phyloP scores from a whole-genome alignment of 2,888 invertebrate species.

The Lobophora halterata region DNA sequence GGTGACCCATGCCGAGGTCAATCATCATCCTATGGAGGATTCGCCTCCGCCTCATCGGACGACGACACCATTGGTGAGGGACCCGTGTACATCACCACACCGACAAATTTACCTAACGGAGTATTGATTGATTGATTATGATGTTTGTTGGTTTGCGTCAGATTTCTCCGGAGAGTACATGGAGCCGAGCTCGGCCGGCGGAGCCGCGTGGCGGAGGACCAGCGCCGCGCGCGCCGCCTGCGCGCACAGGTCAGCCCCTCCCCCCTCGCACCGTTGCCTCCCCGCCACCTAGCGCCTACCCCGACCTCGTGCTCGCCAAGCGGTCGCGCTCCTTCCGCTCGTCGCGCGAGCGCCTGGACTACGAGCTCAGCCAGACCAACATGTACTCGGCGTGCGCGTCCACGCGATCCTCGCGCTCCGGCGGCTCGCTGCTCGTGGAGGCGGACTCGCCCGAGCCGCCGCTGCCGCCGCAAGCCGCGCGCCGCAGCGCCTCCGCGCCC shows the following conservation, averaged over 20 bases:
- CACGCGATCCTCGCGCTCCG: slow-evolving; percentile 57
- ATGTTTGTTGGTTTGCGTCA: slow-evolving; percentile 28
- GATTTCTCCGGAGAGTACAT: slow-evolving; percentile 79
- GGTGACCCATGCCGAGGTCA: slow-evolving; percentile 81
- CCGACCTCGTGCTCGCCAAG: slow-evolving; percentile 70
- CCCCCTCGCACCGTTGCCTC: slow-evolving; percentile 57
- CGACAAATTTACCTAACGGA: no score
- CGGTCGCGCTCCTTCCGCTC: slow-evolving; percentile 68
- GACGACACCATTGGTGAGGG: slow-evolving; percentile 78
- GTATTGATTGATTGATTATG: neutral
- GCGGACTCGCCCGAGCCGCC: slow-evolving; percentile 39
- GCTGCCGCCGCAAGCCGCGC: slow-evolving; percentile 42
- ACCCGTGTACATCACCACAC: neutral
- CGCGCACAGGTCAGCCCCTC: slow-evolving; percentile 38
- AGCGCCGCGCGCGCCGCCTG: slow-evolving; percentile 74
- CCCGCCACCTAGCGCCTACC: slow-evolving; percentile 73
- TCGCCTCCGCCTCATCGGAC: slow-evolving; percentile 82
- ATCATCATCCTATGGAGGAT: slow-evolving; percentile 80
- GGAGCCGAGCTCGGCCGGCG: slow-evolving; percentile 70
- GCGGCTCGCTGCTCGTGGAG: slow-evolving; percentile 56
- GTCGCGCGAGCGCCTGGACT: slow-evolving; percentile 77
- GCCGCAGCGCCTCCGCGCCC: slow-evolving; percentile 88
- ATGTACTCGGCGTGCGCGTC: slow-evolving; percentile 77
- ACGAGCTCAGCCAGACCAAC: slow-evolving; percentile 79
- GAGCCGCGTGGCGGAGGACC: slow-evolving; percentile 72